Base-by-base conservation (phyloP, 2,113 vertebrate genomes). In the Amphilophus citrinellus region DNA sequence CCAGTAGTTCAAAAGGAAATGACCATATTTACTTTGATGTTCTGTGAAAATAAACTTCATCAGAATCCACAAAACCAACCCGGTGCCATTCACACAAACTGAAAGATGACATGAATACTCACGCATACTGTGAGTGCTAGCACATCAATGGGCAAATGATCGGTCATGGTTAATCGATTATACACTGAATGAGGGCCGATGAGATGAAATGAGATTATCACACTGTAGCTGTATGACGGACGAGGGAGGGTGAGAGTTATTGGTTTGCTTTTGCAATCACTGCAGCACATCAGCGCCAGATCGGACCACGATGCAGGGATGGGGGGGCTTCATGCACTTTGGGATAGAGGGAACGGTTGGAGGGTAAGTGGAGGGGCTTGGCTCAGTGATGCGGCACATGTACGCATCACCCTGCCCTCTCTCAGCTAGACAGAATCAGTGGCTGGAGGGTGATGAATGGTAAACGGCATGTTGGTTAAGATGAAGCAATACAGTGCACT, bases 211-310 rank as follows among this genome's bases (percentile, higher is more conserved):
- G 84, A 90, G 86, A 88, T 83, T 80, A 76, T 84, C 83, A 83
- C 84, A 68, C 86, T 65, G 87, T 85, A 76, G 27, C 53, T 56
- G 76, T 57, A 76, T 71, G 82, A 91, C 42, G 57, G 86, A 50
- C 11, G 53, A 57, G 63, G 76, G 78, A 61, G 61, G 53, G 42
- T 65, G 85, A 71, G 56, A 83, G 89, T 84, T 91, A 88, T 85
- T 81, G 86, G 80, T 93, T 94, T 92, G 90, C 90, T 93, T 95
- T 95, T 94, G 92, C 94, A 93, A 94, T 95, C 93, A 89, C 89
- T 93, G 93, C 93, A 92, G 93, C 92, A 86, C 89, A 93, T 94
- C 93, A 93, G 88, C 89, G 84, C 92, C 93, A 92, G 86, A 91
- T 84, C 83, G 75, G 88, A 93, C 87, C 91, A 92, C 77, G 32